Conservation (phyloP, 2,113 vertebrate genomes). For the Pteronura brasiliensis region DNA sequence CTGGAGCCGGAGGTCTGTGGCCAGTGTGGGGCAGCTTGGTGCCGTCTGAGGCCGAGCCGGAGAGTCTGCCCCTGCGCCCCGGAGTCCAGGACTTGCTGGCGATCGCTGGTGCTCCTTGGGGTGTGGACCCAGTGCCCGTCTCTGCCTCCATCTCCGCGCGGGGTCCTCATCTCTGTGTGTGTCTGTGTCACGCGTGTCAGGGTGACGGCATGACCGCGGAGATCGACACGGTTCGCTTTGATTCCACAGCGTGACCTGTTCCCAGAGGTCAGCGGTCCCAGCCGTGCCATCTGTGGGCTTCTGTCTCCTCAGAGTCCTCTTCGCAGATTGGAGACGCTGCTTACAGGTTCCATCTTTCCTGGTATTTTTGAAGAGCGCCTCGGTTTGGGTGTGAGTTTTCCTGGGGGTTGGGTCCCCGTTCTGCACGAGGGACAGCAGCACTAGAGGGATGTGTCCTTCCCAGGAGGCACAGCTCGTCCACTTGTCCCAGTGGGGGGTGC, state of each 20-base stretch:
- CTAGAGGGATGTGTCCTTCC: accelerated
- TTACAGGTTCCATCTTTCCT: neutral
- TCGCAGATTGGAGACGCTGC: neutral
- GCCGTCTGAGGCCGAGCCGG: neutral
- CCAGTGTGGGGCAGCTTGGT: accelerated
- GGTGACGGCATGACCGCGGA: accelerated
- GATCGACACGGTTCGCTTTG: neutral
- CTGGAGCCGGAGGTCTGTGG: neutral
- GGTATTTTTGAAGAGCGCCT: neutral
- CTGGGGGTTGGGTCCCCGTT: neutral
- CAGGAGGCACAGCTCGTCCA: neutral
- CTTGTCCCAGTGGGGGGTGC: neutral
- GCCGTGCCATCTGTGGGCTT: accelerated
- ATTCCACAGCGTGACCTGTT: accelerated
- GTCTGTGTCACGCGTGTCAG: neutral
- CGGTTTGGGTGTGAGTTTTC: neutral
- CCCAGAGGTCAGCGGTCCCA: accelerated
- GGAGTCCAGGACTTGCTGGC: too few species aligned
- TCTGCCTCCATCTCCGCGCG: accelerated
- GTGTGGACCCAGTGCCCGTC: accelerated
- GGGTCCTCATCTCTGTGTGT: neutral
- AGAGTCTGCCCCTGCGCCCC: too few species aligned
- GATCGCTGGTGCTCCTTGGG: accelerated
- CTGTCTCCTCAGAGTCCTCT: neutral
- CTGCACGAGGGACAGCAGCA: neutral